Evolutionary conservation across 2,888 invertebrate genomes (phyloP).

Genomic region (Drosophila dives): DNA sequence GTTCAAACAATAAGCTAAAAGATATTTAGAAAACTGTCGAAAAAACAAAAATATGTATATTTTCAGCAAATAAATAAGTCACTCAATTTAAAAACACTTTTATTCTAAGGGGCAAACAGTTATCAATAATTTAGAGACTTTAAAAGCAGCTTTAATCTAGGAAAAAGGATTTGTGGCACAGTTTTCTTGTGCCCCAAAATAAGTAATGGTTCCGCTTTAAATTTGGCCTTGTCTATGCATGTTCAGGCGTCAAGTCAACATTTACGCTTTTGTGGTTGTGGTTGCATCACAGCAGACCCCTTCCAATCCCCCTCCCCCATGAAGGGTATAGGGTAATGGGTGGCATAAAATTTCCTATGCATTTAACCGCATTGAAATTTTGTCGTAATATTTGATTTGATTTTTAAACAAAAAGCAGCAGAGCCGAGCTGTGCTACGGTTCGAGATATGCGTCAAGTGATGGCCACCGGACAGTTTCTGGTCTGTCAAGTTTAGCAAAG

Average conservation of each 20-base stretch:
- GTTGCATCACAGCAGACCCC: constrained; percentile 14
- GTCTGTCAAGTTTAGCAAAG: constrained; percentile 30
- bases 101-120: background rate
- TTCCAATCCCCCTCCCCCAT: background rate
- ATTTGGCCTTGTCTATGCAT: constrained; percentile 15
- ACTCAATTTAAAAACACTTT: background rate
- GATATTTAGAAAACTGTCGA: background rate
- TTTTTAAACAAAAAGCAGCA: constrained; percentile 71
- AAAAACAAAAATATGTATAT: background rate
- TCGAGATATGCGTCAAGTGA: constrained; percentile 56
- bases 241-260: constrained; percentile 65
- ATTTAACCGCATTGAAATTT: constrained; percentile 79
- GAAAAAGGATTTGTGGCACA: background rate
- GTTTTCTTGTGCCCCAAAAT: background rate
- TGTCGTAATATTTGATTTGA: constrained; percentile 81
- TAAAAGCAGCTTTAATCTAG: background rate
- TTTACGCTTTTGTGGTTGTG: constrained; percentile 77
- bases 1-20: background rate
- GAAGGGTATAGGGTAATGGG: background rate
- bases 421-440: constrained; percentile 8
- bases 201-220: background rate
- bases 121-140: background rate
- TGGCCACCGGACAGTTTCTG: constrained; percentile 43
- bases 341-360: constrained; percentile 74
- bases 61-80: background rate